Evolutionary conservation across 2,888 invertebrate species (phyloP), one percentile per base, ranked within the genome.

Genomic region (Lydus trimaculatus): DNA sequence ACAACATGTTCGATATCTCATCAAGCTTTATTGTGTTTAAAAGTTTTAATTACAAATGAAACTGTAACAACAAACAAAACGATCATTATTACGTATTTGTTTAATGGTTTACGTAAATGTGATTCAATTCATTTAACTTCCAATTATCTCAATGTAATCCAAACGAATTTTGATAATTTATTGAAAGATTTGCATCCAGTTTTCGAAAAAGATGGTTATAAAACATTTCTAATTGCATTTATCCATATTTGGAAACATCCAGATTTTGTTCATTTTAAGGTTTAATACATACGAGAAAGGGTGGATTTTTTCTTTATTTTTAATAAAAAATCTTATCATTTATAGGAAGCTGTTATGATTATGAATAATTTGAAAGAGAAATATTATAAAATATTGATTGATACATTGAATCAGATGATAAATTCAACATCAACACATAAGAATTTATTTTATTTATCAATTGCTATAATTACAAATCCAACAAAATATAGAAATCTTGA

Each of bases 221-320:
- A 48, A 23, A 67, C 71, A 2, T 71, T 71, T 39, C n/a, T 71
- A 17, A 67, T 60, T 33, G 71, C 71, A 2, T 71, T 71, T 61
- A 63, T 71, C 11, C 71, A 71, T 52, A 33, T 63, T 20, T 66
- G 66, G 66, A 59, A 60, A 52, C 65, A 65, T 63, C 52, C 70
- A 9, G 64, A 61, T 58, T 62, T 67, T 36, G 43, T 66, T 0
- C 64, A 59, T 61, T 70, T 31, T 64, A 64, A 64, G 13, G 66
- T 70, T 48, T 65, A n/a, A 4, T 39, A 39, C n/a, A n/a, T n/a
- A n/a, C n/a, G n/a, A n/a, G n/a, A n/a, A n/a, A n/a, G n/a, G n/a
- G n/a, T n/a, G n/a, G n/a, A n/a, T n/a, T n/a, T n/a, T n/a, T n/a
- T n/a, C n/a, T n/a, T n/a, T 33, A 11, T 33, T 11, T 33, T 6